These are phyloP conservation scores for cattle (Bos taurus) DNA, from an alignment of 2,113 vertebrate genomes.

Conservation along the genomic window ARS-UCD2.0 NC_037345.1:25516501-25517000, in stretches of 20 bases:
- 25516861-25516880: background rate
- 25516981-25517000: background rate
- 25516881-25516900: constrained; percentile 56
- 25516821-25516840: background rate
- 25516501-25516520: background rate
- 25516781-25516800: background rate
- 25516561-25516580: background rate
- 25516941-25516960: background rate
- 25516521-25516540: background rate
- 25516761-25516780: background rate
- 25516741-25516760: background rate
- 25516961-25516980: constrained; percentile 44
- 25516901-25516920: constrained; percentile 59
- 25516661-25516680: background rate
- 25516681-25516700: rapidly evolving
- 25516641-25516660: background rate
- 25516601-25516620: background rate
- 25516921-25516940: constrained; percentile 36
- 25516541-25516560: background rate
- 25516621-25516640: background rate
- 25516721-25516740: background rate
- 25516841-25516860: rapidly evolving
- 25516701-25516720: background rate
- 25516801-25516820: background rate
- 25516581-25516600: background rate